Conservation (phyloP, 2,888 invertebrate genomes). For the Trichogramma dendrolimi region DNA sequence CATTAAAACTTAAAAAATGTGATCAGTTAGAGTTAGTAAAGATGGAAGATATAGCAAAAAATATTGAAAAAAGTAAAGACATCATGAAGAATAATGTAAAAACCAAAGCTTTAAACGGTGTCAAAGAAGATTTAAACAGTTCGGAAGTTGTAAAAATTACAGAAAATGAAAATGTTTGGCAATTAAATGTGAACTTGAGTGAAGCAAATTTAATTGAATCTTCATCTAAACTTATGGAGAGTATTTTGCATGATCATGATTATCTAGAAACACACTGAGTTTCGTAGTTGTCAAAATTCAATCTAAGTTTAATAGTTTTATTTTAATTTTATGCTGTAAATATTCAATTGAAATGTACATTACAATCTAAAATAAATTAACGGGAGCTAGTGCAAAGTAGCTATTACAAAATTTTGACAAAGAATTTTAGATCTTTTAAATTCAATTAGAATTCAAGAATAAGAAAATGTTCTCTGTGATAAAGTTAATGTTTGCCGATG, state of each 20-base stretch:
- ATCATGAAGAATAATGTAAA: constrained; percentile 20
- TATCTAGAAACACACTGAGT: constrained; percentile 23
- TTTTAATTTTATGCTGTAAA: constrained; percentile 19
- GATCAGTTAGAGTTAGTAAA: constrained; percentile 19
- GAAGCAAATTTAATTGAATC: constrained; percentile 17
- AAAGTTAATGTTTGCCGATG: constrained; percentile 21
- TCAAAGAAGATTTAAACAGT: constrained; percentile 23
- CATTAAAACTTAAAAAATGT: constrained; percentile 9
- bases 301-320: constrained; percentile 12
- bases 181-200: constrained; percentile 11
- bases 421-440: too few species aligned
- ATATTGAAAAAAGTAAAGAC: constrained; percentile 5
- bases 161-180: constrained; percentile 16
- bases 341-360: neutral
- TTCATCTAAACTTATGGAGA: constrained; percentile 1
- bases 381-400: too few species aligned
- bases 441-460: neutral
- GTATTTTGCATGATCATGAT: constrained; percentile 26
- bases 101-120: constrained; percentile 21
- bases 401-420: too few species aligned
- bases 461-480: constrained; percentile 27
- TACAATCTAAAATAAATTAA: neutral
- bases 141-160: constrained; percentile 17
- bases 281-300: neutral
- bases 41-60: neutral